These are phyloP conservation scores for Andrena camellia DNA, from an alignment of 2,888 invertebrate species.

Conservation along the genomic window DNA sequence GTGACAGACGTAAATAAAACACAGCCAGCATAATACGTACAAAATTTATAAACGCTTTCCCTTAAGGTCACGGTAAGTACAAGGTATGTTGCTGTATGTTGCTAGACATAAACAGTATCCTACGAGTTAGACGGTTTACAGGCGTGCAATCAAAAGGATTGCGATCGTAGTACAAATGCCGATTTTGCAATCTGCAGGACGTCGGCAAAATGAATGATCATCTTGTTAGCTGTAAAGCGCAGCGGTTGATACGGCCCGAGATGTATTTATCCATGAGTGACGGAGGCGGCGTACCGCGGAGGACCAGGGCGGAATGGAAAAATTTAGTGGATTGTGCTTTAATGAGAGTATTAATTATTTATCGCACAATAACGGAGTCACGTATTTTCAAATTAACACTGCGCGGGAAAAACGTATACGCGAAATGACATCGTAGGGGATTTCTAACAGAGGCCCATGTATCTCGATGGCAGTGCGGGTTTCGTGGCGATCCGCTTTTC, in stretches of 20 bases:
- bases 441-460: not conserved
- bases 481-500: not conserved
- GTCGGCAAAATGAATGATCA: not conserved
- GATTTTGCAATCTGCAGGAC: slow-evolving; percentile 1
- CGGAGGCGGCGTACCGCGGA: no score
- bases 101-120: not conserved
- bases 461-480: not conserved
- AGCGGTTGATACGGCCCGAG: not conserved
- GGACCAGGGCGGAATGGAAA: not conserved
- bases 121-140: not conserved
- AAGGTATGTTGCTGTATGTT: not conserved
- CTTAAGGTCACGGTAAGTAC: not conserved
- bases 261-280: not conserved
- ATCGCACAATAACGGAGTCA: not conserved
- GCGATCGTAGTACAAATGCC: not conserved
- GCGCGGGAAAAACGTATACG: slow-evolving; percentile 37
- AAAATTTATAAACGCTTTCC: not conserved
- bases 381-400: slow-evolving; percentile 37
- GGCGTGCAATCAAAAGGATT: not conserved
- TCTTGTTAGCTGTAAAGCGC: not conserved
- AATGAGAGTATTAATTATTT: not conserved
- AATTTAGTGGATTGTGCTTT: not conserved
- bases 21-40: slow-evolving; percentile 10
- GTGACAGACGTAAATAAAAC: not conserved
- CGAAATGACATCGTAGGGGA: not conserved